Base-by-base conservation (phyloP, 1,140 invertebrate genomes). In the Drosophila dunni region DNA sequence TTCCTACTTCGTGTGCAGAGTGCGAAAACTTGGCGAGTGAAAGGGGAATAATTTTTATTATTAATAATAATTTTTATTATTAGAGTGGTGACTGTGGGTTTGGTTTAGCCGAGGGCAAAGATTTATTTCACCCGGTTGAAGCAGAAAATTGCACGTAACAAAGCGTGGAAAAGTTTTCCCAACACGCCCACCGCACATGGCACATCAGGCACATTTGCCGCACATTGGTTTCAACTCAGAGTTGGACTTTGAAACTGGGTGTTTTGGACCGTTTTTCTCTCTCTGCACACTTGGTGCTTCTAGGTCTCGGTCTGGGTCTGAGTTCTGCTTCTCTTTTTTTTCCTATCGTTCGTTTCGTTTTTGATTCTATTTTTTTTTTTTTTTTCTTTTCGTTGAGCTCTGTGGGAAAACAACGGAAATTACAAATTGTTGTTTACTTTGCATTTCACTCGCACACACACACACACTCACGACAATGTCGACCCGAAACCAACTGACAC, bases 351-450 rank as follows among this genome's bases (percentile, higher is more conserved):
- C 24, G 6, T 29, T 29, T 29, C 24, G 24, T 29, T 29, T 29
- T 6, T 20, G 17, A 20, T 20, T 20, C 17, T 20, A 20, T 20
- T 46, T 20, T 20, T 46, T 13, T n/a, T 51, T 29, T 34, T 51
- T 34, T 50, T 20, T 29, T 50, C 13, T 33, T 29, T 50, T 33
- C 40, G 50, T 36, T 65, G 57, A 15, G 46, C 29, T 42, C 15
- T 58, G 64, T 44, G 38, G 69, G 75, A 74, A 78, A 77, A 79
- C 73, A 84, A 79, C 77, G 81, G 81, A 84, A 84, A 84, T 80
- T 84, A 84, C 81, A 84, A 84, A 84, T 84, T 84, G 81, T 80
- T 84, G 81, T 84, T 84, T 84, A 79, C 81, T 84, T 84, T 84
- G 81, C 81, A 84, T 84, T 83, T 84, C 77, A 78, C 65, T 82